A percentile compares a stretch with the other conserved stretches of the same genome.
These are phyloP conservation scores for Holacanthella duospinosa DNA, from an alignment of 2,888 invertebrate species.

Conservation along the genomic window DNA sequence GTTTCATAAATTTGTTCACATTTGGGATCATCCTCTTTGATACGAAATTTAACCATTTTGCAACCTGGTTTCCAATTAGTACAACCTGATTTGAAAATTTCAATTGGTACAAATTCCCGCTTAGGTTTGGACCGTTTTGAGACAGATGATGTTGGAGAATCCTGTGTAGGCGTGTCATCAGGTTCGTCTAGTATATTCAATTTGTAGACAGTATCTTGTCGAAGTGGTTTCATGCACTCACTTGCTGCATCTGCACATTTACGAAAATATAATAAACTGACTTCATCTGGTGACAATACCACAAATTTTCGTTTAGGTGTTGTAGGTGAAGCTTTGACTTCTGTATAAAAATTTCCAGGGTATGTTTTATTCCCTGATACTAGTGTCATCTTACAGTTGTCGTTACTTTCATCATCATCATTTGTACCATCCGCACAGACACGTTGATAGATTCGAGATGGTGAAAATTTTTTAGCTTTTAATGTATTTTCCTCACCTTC, in stretches of 20 bases:
- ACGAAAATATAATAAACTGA: background rate
- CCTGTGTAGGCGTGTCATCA: background rate
- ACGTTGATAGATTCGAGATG: background rate
- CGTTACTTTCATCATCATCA: background rate
- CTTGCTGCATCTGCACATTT: background rate
- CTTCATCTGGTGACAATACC: background rate
- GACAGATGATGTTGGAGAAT: background rate
- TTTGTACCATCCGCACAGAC: background rate
- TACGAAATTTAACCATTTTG: background rate
- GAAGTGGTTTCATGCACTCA: background rate
- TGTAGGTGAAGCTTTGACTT: background rate
- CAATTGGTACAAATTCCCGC: background rate
- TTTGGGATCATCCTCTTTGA: background rate
- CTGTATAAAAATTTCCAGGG: background rate
- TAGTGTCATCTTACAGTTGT: background rate
- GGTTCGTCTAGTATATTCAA: background rate
- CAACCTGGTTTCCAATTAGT: background rate
- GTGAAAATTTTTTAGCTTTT: background rate
- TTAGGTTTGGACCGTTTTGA: background rate
- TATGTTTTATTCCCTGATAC: background rate
- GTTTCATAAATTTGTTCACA: background rate
- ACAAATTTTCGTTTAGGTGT: background rate
- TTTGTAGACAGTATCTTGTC: background rate
- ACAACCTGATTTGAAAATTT: background rate
- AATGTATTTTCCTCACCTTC: background rate